Base-by-base conservation (phyloP, 1,140 invertebrate genomes). In the Drosophila saltans region DNA sequence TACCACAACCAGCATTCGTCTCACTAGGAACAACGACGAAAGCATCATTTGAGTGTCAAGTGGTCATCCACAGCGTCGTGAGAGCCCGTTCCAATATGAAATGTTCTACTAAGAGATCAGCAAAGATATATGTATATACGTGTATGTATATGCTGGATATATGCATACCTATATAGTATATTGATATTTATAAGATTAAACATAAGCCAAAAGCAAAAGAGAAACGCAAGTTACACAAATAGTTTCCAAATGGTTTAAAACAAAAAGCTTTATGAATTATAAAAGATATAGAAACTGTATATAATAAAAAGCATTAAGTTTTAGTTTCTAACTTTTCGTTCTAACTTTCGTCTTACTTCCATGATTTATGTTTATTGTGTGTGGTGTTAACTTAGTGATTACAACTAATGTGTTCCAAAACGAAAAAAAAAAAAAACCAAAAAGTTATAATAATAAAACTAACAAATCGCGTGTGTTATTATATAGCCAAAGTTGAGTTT, bases 21-120 rank as follows among this genome's bases (percentile, higher is more conserved):
- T 91, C 28, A 90, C 81, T 39, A 88, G 91, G n/a, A 92, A 92
- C 57, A 91, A 90, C 69, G 91, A 92, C 61, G 91, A 92, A 52
- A 92, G 91, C 80, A 92, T 92, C 72, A 92, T 92, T 80, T 92
- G 91, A 92, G 82, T 71, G 55, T 70, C 78, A 52, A 70, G 63
- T 62, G 60, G 58, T 21, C 60, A 4, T n/a, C 26, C n/a, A 66
- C 21, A 60, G 6, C 62, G 26, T 21, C 55, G 63, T 8, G 59
- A 33, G 5, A 62, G 33, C 6, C 66, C 45, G 6, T 89, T 89
- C 36, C 81, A 72, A 39, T 89, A 89, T 63, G 69, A 90, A 59
- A 90, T 84, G 85, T 89, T 89, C 63, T 76, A 89, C 67, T 89
- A 33, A 48, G 28, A 24, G 40, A 26, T 56, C 40, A 62, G 63